Base-by-base conservation (phyloP, 2,888 invertebrate genomes). In the Ectemnius cavifrons region DNA sequence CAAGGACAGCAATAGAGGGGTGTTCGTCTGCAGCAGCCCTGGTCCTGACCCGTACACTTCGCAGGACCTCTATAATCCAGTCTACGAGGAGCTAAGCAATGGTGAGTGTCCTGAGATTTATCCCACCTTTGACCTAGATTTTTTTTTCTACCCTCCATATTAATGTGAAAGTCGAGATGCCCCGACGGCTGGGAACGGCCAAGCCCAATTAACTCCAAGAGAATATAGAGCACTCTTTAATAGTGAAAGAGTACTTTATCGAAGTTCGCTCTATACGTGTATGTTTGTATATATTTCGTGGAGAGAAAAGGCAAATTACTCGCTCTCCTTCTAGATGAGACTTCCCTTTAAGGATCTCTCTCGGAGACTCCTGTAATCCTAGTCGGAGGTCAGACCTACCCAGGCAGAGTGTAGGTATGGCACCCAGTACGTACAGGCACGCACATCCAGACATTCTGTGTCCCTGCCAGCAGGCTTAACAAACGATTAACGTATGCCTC, bases 1-100 rank as follows among this genome's bases (percentile, higher is more conserved):
- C 69, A 89, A 89, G 79, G 89, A 89, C 63, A 82, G 85, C 63
- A 82, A 84, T 61, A 86, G 89, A 73, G 89, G 89, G 37, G 89
- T 89, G 59, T 90, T 90, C 83, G 88, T 89, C 73, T 90, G 90
- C 84, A 90, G 89, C 94, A 80, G 94, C 94, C 60, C 94, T 3
- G 94, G 94, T 6, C 94, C 94, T 20, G 94, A 94, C 90, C 94
- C 94, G 47, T 93, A 93, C 90, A 92, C 92, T 82, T 93, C 93
- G 67, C 93, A 94, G 87, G 93, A 94, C 86, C 92, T 94, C 88
- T 93, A 94, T 86, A 96, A 96, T 85, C 96, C 96, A 65, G 95
- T 96, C 27, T 96, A 96, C 91, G 96, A 96, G 91, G 96, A 96
- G 88, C 92, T 97, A 58, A 94, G 94, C 78, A 94, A 94, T 86